Evolutionary conservation across 1,140 invertebrate genomes (phyloP), one percentile per base, ranked within the genome.

Genomic region (Saccostrea echinata): DNA sequence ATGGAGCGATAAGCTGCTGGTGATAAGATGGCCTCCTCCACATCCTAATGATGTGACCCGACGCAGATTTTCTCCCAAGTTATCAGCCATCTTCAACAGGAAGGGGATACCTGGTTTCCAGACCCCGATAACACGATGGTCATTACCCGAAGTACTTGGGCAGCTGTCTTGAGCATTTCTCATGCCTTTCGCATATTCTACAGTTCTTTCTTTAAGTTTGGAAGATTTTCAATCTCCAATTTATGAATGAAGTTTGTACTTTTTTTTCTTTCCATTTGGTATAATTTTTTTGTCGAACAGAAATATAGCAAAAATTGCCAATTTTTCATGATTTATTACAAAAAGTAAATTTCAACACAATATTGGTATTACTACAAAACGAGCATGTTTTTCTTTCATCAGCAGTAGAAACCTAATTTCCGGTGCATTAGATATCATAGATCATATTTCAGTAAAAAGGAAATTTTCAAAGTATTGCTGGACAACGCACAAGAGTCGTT

Each of bases 41-140:
- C 68, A 76, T 76, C 27, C 68, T 30, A 76, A 76, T 76, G 68
- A 76, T 76, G 27, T 76, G 68, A 76, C 68, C 27, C 27, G 68
- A 24, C 68, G 68, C 68, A 76, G 68, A 76, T 76, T 76, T 76
- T 33, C 68, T 4, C 18, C 24, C 43, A 12, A 76, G 13, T 76
- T 76, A 76, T 76, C 68, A 33, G 27, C 68, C 27, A 27, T 61
- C 24, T 76, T 76, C 68, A 13, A 13, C 68, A 76, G 68, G 68
- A 76, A 12, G 68, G 68, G 68, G 30, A 30, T 76, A 76, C 68
- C 68, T 76, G 24, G 68, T 76, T 27, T 76, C 68, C 27, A 76
- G 30, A 76, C 68, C 43, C 30, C 30, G 68, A 76, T 76, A 76
- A 76, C 68, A 33, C 24, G 68, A 76, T 76, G 68, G 68, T 76